phyloP scores from a whole-genome alignment of 1,140 invertebrate species.

The Aphelenchoides avenae region DNA sequence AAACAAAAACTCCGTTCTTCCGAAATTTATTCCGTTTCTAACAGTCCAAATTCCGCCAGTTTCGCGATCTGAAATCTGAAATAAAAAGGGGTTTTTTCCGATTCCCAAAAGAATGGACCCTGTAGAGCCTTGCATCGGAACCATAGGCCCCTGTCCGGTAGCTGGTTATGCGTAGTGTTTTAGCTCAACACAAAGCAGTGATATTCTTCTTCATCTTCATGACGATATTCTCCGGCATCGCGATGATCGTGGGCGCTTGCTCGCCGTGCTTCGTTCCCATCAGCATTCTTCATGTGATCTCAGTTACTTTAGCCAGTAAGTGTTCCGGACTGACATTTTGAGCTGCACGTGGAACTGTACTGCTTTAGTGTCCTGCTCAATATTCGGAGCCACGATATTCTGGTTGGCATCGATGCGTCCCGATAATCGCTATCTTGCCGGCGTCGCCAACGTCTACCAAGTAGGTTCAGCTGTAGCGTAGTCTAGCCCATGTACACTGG shows the following conservation, averaged over 20 bases:
- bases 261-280: slow-evolving; percentile 51
- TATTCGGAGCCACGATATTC: slow-evolving; percentile 45
- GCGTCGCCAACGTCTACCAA: slow-evolving; percentile 35
- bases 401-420: slow-evolving; percentile 37
- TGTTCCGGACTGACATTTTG: too few species aligned
- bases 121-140: too few species aligned
- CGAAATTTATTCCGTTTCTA: slow-evolving; percentile 4
- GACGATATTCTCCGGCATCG: slow-evolving; percentile 43
- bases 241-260: slow-evolving; percentile 48
- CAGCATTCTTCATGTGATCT: slow-evolving; percentile 38
- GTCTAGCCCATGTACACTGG: too few species aligned
- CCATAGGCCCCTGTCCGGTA: too few species aligned
- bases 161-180: slow-evolving; percentile 14
- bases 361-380: slow-evolving; percentile 40
- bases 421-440: slow-evolving; percentile 36
- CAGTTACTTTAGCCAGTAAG: slow-evolving; percentile 47
- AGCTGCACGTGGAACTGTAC: too few species aligned
- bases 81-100: too few species aligned
- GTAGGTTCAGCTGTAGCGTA: too few species aligned
- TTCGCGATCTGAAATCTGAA: too few species aligned
- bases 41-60: too few species aligned
- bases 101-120: too few species aligned
- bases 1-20: too few species aligned
- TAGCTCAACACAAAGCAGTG: slow-evolving; percentile 53
- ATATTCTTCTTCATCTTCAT: slow-evolving; percentile 50